Conservation (phyloP, 2,113 vertebrate species). For the Eleginops maclovinus region DNA sequence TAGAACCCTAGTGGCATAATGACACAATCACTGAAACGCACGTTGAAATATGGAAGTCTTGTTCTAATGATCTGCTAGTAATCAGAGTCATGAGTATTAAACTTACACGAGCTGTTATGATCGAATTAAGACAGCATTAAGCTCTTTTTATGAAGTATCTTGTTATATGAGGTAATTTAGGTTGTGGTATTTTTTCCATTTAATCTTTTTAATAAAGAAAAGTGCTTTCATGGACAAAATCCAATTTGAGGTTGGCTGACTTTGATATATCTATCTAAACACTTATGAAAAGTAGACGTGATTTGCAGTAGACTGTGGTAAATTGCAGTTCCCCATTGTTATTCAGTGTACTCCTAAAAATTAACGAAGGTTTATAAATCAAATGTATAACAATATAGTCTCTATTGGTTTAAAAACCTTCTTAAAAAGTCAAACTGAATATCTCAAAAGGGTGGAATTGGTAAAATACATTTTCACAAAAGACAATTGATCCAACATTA, state of each 20-base stretch:
- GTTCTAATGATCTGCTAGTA: neutral
- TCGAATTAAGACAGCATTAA: too few relatives aligned
- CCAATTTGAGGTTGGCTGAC: neutral
- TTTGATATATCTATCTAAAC: neutral
- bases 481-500: neutral
- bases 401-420: neutral
- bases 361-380: neutral
- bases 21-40: neutral
- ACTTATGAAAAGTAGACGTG: neutral
- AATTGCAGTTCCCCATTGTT: neutral
- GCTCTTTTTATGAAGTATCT: neutral
- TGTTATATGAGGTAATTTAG: neutral
- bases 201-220: too few relatives aligned
- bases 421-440: neutral
- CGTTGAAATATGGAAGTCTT: neutral
- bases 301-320: too few relatives aligned
- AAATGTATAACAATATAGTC: neutral
- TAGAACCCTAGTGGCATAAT: neutral
- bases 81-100: neutral
- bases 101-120: neutral
- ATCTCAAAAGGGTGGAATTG: neutral
- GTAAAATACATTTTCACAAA: neutral
- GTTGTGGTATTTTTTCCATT: neutral
- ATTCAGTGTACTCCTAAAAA: neutral
- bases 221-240: neutral